Percentiles rank a stretch among this genome's conserved stretches.
Evolutionary conservation across 2,888 invertebrate genomes (phyloP).

Genomic region (Ethmia dodecea): DNA sequence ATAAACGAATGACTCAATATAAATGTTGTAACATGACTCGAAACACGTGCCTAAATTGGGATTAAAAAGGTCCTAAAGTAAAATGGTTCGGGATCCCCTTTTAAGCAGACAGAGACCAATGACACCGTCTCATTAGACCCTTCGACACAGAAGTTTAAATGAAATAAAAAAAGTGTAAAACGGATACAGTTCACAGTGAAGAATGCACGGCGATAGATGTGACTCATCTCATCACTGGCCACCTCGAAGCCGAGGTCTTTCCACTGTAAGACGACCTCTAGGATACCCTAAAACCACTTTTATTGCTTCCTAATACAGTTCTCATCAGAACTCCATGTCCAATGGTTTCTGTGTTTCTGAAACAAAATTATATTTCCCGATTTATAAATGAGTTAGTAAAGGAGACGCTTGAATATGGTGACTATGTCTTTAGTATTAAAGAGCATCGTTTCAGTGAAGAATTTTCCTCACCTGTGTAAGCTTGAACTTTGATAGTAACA

Average conservation of each 20-base stretch:
- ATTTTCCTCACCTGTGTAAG: too few species aligned
- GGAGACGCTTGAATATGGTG: not conserved
- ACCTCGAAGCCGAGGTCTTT: slow-evolving; percentile 46
- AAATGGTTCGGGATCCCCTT: too few species aligned
- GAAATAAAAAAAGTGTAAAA: slow-evolving; percentile 46
- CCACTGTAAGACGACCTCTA: slow-evolving; percentile 26
- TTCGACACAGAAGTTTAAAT: slow-evolving; percentile 45
- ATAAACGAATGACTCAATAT: too few species aligned
- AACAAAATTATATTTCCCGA: slow-evolving; percentile 37
- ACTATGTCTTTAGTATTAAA: too few species aligned
- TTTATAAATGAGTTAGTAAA: slow-evolving; percentile 28
- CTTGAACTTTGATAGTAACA: slow-evolving; percentile 27
- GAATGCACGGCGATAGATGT: slow-evolving; percentile 62
- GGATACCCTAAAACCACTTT: not conserved
- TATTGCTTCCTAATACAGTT: slow-evolving; percentile 20
- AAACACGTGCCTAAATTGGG: too few species aligned
- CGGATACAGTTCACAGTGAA: slow-evolving; percentile 55
- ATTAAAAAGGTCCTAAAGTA: too few species aligned
- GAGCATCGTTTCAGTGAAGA: too few species aligned
- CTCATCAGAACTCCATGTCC: slow-evolving; percentile 21
- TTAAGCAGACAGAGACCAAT: too few species aligned
- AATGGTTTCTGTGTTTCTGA: slow-evolving; percentile 31
- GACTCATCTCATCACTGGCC: slow-evolving; percentile 67
- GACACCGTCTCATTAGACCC: slow-evolving; percentile 39
- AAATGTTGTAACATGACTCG: too few species aligned